A percentile compares a stretch with the other conserved stretches of the same genome.
Evolutionary conservation across 1,140 invertebrate species (phyloP).

Genomic region (Lithobius niger): DNA sequence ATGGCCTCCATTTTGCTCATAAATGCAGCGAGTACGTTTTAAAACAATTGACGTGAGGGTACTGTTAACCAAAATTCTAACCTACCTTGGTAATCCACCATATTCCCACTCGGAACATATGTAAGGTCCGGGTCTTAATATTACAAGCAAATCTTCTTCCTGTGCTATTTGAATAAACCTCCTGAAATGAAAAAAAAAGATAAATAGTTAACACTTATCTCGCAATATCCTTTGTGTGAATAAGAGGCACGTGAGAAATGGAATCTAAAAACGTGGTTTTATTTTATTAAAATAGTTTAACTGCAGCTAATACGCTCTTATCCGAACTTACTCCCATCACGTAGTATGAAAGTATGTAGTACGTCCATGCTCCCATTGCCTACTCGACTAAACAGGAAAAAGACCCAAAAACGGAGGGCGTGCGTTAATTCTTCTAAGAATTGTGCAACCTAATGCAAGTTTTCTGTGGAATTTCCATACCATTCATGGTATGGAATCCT

Average conservation of each 20-base stretch:
- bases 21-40: too few relatives aligned
- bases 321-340: background rate
- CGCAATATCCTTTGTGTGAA: background rate
- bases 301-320: background rate
- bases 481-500: too few relatives aligned
- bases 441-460: too few relatives aligned
- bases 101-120: slow-evolving; percentile 50
- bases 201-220: background rate
- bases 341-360: background rate
- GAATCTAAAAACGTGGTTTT: background rate
- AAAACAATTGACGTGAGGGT: too few relatives aligned
- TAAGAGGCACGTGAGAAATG: background rate
- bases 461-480: too few relatives aligned
- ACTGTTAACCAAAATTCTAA: too few relatives aligned
- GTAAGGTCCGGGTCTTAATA: slow-evolving; percentile 38
- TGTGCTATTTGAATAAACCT: slow-evolving; percentile 34
- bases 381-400: too few relatives aligned
- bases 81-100: slow-evolving; percentile 30
- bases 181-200: slow-evolving; percentile 6
- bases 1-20: too few relatives aligned
- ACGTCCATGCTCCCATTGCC: too few relatives aligned
- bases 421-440: too few relatives aligned
- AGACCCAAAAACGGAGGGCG: too few relatives aligned
- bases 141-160: slow-evolving; percentile 35
- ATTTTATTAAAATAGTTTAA: slow-evolving; percentile 7